Evolutionary conservation across 2,888 invertebrate species (phyloP).

Genomic region (Lasioglossum leucozonium): DNA sequence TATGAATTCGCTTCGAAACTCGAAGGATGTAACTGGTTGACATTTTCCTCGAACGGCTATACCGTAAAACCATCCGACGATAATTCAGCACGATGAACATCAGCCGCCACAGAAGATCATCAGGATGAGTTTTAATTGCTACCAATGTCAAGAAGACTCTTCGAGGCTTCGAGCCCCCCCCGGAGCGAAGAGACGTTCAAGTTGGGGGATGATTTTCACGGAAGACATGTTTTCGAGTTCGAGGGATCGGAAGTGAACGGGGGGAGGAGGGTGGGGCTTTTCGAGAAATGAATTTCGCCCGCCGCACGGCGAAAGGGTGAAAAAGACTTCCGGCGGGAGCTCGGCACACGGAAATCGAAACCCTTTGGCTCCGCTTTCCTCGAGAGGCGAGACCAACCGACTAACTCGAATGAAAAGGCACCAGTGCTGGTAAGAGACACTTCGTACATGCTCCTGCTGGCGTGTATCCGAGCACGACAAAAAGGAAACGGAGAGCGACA

Average conservation of each 20-base stretch:
- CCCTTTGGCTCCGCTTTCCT: constrained; percentile 62
- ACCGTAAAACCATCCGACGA: background rate
- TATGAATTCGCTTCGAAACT: background rate
- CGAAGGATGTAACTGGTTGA: background rate
- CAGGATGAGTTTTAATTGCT: constrained; percentile 3
- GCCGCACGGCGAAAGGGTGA: constrained; percentile 17
- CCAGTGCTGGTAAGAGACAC: constrained; percentile 68
- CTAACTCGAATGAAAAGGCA: constrained; percentile 71
- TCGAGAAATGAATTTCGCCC: constrained; percentile 32
- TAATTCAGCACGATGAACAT: background rate
- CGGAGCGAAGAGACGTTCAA: background rate
- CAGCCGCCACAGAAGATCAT: background rate
- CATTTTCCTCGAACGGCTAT: background rate
- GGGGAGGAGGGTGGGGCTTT: constrained; percentile 19
- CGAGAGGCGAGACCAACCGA: constrained; percentile 67
- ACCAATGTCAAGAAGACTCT: constrained; percentile 3
- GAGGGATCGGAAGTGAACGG: constrained; percentile 44
- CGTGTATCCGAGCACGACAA: constrained; percentile 63
- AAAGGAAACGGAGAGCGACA: constrained; percentile 16
- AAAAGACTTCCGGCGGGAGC: constrained; percentile 40
- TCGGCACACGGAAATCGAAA: constrained; percentile 62
- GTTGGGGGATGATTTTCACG: background rate
- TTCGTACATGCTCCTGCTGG: constrained; percentile 67
- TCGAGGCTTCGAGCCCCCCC: background rate
- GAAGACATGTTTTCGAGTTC: constrained; percentile 22